These are phyloP conservation scores for Argyra leucocephala DNA, from an alignment of 2,888 invertebrate genomes.

Conservation along the genomic window DNA sequence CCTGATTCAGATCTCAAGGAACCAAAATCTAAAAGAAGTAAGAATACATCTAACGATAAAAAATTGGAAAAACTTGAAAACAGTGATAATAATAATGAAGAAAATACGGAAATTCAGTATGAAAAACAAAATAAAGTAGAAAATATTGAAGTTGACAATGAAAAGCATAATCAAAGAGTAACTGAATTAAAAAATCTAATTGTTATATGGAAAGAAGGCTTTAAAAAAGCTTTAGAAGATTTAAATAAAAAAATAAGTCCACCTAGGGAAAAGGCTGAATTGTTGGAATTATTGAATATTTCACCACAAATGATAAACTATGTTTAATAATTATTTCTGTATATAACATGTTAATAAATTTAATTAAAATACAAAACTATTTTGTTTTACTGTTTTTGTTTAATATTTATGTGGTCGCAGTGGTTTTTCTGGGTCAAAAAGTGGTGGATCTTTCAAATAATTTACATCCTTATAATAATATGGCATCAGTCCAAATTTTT, in stretches of 20 bases:
- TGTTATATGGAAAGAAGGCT: constrained; percentile 31
- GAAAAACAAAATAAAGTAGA: background rate
- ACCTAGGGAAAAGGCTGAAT: constrained; percentile 18
- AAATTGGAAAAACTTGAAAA: background rate
- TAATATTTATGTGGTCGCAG: constrained; percentile 65
- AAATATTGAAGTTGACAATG: background rate
- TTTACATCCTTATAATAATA: constrained; percentile 67
- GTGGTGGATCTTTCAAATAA: constrained; percentile 76
- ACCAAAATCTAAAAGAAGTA: background rate
- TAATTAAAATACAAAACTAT: constrained; percentile 16
- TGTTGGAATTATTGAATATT: constrained; percentile 30
- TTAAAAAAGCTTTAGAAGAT: constrained; percentile 29
- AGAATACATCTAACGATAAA: too few species aligned
- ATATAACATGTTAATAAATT: background rate
- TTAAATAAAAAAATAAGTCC: constrained; percentile 27
- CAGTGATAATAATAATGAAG: background rate
- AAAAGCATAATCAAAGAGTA: constrained; percentile 22
- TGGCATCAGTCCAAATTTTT: constrained; percentile 73
- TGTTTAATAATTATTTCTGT: background rate
- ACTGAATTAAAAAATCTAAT: constrained; percentile 27
- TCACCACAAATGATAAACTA: constrained; percentile 32
- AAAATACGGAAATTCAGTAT: background rate
- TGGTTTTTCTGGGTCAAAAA: constrained; percentile 83
- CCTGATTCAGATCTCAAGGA: background rate
- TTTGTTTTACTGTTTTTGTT: constrained; percentile 15